phyloP scores from a whole-genome alignment of 2,797 vertebrate species.

The Heterohyrax brucei region DNA sequence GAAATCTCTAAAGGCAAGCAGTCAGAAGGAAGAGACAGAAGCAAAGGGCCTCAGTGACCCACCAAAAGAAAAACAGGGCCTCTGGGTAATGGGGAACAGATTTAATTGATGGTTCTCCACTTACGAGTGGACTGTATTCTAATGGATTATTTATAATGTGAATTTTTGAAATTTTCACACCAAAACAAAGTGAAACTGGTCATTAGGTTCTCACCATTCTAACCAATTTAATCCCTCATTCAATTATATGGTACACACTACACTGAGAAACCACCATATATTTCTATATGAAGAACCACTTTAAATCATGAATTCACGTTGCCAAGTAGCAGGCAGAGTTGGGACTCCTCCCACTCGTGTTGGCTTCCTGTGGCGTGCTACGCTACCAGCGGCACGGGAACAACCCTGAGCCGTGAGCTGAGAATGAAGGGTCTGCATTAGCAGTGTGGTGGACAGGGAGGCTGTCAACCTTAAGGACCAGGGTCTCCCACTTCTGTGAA shows the following conservation, averaged over 20 bases:
- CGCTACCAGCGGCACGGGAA: not conserved
- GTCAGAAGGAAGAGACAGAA: slow-evolving; percentile 81
- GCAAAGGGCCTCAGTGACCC: slow-evolving; percentile 58
- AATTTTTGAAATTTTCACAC: slow-evolving; percentile 54
- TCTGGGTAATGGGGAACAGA: not conserved
- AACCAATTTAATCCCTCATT: slow-evolving; percentile 29
- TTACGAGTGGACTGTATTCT: not conserved
- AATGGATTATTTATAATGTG: slow-evolving; percentile 13
- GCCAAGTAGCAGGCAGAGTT: slow-evolving; percentile 5
- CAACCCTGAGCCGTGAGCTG: not conserved
- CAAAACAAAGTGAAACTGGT: slow-evolving; percentile 49
- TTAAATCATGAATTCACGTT: slow-evolving; percentile 47
- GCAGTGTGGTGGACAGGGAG: not conserved
- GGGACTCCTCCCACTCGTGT: not conserved
- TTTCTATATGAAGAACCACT: slow-evolving; percentile 31
- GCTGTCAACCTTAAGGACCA: not conserved
- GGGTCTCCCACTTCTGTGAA: not conserved
- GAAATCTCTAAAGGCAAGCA: slow-evolving; percentile 81
- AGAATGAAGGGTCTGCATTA: not conserved
- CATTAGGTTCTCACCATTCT: not conserved
- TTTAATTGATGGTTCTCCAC: not conserved
- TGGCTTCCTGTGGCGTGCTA: not conserved
- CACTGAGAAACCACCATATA: not conserved
- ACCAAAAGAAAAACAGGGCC: not conserved
- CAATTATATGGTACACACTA: not conserved